Evolutionary conservation across 2,888 invertebrate species (phyloP).

Genomic region (Erebia palarica): DNA sequence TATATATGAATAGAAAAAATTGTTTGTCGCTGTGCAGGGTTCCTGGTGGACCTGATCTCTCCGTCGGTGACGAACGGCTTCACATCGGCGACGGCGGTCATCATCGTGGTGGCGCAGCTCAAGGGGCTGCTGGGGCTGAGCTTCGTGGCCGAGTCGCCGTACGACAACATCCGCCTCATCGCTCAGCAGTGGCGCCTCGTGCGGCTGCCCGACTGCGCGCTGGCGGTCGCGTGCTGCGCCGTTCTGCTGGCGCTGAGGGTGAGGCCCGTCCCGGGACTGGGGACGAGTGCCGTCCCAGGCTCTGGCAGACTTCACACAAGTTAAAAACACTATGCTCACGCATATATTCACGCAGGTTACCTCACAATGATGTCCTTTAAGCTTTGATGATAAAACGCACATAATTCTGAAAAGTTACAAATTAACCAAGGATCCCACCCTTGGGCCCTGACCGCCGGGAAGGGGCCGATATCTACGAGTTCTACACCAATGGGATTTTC

Average conservation of each 20-base stretch:
- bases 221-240: constrained; percentile 85
- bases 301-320: too few relatives aligned
- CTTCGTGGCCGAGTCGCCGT: constrained; percentile 85
- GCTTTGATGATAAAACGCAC: too few relatives aligned
- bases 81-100: constrained; percentile 91
- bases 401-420: too few relatives aligned
- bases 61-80: constrained; percentile 92
- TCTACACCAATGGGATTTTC: too few relatives aligned
- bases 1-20: too few relatives aligned
- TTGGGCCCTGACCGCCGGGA: too few relatives aligned
- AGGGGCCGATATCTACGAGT: too few relatives aligned
- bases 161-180: constrained; percentile 82
- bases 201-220: constrained; percentile 82
- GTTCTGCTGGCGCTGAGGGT: constrained; percentile 78
- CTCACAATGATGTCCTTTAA: too few relatives aligned
- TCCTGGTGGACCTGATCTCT: constrained; percentile 92
- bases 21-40: constrained; percentile 79
- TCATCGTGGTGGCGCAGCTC: constrained; percentile 88
- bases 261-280: neutral
- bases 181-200: constrained; percentile 74
- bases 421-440: too few relatives aligned
- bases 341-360: too few relatives aligned
- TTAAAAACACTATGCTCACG: too few relatives aligned
- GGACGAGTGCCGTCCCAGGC: too few relatives aligned
- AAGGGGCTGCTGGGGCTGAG: constrained; percentile 88